phyloP scores from a whole-genome alignment of 2,797 vertebrate genomes.

The Serranus cabrilla region DNA sequence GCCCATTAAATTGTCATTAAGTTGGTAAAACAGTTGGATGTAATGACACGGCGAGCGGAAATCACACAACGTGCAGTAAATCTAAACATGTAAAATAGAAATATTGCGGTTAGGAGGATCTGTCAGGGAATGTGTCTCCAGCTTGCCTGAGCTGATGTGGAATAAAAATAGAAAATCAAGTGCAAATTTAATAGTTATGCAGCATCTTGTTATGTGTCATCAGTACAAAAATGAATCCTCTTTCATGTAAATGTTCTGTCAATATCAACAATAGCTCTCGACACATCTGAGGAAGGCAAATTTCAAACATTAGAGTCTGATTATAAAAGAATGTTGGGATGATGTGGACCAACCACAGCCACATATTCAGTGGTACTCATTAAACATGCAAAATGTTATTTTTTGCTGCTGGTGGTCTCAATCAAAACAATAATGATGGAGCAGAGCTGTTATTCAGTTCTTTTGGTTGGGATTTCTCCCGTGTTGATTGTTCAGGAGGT shows the following conservation, averaged over 20 bases:
- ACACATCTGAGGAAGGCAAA: neutral
- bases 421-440: no score
- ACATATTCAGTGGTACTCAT: conserved; percentile 11
- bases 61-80: conserved; percentile 36
- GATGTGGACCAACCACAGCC: neutral
- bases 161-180: conserved; percentile 4
- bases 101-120: conserved; percentile 18
- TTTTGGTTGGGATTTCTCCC: no score
- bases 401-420: no score
- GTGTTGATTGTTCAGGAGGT: no score
- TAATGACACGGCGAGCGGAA: conserved; percentile 24
- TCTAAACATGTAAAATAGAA: conserved; percentile 31
- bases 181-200: neutral
- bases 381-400: neutral
- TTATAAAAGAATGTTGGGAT: conserved; percentile 5
- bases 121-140: neutral
- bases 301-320: conserved; percentile 12
- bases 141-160: neutral
- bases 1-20: conserved; percentile 64
- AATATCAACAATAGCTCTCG: neutral
- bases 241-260: neutral
- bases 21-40: conserved; percentile 48
- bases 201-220: neutral
- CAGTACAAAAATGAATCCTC: neutral
- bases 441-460: no score